Conservation (phyloP, 2,797 vertebrate genomes). For the Sebastes minor region DNA sequence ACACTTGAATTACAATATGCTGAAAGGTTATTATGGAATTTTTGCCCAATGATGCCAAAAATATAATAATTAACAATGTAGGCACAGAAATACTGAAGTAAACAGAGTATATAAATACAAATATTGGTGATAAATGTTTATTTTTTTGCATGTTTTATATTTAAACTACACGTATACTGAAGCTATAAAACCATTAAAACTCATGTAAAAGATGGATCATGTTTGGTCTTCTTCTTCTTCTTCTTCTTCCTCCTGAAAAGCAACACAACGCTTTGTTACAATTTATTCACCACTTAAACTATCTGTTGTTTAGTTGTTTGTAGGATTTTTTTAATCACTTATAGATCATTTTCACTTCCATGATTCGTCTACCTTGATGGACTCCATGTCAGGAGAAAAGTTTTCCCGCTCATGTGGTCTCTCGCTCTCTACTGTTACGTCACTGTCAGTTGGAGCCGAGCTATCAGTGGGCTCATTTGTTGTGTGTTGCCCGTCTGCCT, state of each 20-base stretch:
- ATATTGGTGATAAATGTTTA: not conserved
- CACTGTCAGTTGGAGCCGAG: conserved; percentile 5
- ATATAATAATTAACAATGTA: not conserved
- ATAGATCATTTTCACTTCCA: not conserved
- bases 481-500: conserved; percentile 2
- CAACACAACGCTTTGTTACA: conserved; percentile 1
- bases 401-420: not conserved
- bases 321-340: not conserved
- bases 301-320: not conserved
- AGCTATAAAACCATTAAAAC: not conserved
- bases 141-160: not conserved
- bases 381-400: not conserved
- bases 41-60: too few species aligned
- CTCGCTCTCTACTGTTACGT: conserved; percentile 17
- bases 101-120: not conserved
- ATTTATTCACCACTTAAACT: not conserved
- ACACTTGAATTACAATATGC: too few species aligned
- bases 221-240: conserved; percentile 7
- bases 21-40: too few species aligned
- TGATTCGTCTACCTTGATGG: conserved; percentile 4
- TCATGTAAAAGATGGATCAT: not conserved
- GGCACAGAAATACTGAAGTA: not conserved
- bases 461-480: conserved; percentile 11
- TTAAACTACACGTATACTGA: not conserved
- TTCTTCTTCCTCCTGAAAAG: conserved; percentile 57